Evolutionary conservation across 2,888 invertebrate genomes (phyloP), one percentile per base, ranked within the genome.

Genomic region (Myathropa florea): DNA sequence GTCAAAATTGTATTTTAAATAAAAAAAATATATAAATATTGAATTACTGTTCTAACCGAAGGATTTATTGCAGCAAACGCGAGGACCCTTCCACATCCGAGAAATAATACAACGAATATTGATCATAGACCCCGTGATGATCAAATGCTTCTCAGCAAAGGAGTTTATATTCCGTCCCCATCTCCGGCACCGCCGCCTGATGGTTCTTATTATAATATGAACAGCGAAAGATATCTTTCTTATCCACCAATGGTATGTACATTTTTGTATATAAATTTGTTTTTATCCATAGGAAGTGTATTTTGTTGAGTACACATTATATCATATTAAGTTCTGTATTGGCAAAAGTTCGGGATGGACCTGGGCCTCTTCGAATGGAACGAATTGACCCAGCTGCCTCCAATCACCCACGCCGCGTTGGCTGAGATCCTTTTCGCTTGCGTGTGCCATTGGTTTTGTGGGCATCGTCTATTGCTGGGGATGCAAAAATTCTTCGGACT

Each of bases 201-300:
- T 90, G 96, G 96, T 65, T 95, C 96, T 46, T 96, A 96, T 91
- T 96, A 96, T 93, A 96, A 96, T 92, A 96, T 96, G 95, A 93
- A 95, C 59, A 96, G 96, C 2, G 96, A 96, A 86, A 94, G 96
- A 90, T 97, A 97, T 92, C 94, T 97, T 76, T 96, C 96, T 1
- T 97, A 96, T 92, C 96, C 97, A 36, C 96, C 96, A 68, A 93
- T 95, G 88, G 90, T 93, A 89, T 92, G 92, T 91, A 60, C 10
- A 23, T 60, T 24, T 24, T 36, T 9, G 6, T 4, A 9, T 60
- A n/a, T 4, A 28, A 23, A 10, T 24, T 57, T 12, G 10, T 59
- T 12, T 24, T 59, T 26, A 2, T 59, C 33, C 3, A 2, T 33
- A 33, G 12, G 12, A 30, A 10, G 10, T 10, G 30, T 10, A 30